phyloP scores from a whole-genome alignment of 2,113 vertebrate species.

The Chaetodon auriga region DNA sequence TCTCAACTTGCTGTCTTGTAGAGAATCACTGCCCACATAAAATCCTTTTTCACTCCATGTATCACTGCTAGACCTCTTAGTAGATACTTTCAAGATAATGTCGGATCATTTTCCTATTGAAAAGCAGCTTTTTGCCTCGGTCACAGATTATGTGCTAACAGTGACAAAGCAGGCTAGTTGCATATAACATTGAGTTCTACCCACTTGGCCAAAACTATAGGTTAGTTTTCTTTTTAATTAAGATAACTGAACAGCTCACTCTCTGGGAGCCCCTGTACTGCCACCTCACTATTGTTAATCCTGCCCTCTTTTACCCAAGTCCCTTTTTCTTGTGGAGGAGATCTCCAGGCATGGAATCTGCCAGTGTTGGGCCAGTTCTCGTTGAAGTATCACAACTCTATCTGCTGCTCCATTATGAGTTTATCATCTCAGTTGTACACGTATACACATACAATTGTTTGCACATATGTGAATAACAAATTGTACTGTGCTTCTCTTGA shows the following conservation, averaged over 20 bases:
- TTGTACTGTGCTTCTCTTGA: neutral
- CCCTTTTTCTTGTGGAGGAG: neutral
- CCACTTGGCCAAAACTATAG: neutral
- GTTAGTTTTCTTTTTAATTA: slow-evolving; percentile 6
- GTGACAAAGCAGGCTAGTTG: neutral
- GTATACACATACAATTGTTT: neutral
- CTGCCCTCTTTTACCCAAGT: neutral
- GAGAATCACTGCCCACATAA: neutral
- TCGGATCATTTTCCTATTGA: neutral
- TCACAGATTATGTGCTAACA: neutral
- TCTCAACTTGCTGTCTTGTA: neutral
- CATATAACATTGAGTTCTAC: neutral
- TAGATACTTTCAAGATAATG: neutral
- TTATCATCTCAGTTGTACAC: neutral
- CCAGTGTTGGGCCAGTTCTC: neutral
- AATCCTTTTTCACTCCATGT: neutral
- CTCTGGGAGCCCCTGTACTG: neutral
- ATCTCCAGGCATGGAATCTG: neutral
- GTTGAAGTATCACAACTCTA: neutral
- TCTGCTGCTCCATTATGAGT: neutral
- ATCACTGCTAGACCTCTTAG: neutral
- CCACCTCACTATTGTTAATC: neutral
- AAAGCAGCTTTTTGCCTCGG: neutral
- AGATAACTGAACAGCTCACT: neutral
- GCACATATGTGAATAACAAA: neutral